Evolutionary conservation across 2,888 invertebrate species (phyloP), one percentile per base, ranked within the genome.

Genomic region (Microplitis deprimator): DNA sequence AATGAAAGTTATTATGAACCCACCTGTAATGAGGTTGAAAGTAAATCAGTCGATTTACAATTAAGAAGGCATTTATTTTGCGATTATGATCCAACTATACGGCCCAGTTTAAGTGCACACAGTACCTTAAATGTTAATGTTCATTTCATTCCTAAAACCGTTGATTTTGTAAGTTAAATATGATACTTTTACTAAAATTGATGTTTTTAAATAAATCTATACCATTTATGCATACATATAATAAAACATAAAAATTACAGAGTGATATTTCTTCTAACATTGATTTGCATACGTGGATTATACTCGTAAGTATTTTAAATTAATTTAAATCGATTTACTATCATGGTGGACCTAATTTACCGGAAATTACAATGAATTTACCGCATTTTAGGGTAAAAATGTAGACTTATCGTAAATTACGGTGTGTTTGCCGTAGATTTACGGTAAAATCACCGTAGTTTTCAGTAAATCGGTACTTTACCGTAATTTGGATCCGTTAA

Each of bases 51-150:
- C 0, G 79, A 83, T 60, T 59, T 87, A 68, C 81, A 87, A 74
- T 89, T 94, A 7, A 92, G 91, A 81, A 88, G 90, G 3, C 91
- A 92, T 79, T 84, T 94, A 20, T 90, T 93, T 60, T 92, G 93
- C 83, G 91, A 91, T 41, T 94, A 94, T 84, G 92, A 93, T 81
- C 82, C 82, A 1, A 88, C 89, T 3, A 89, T 91, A 40, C 91
- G 93, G 29, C 94, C 94, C 0, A 91, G 92, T 0, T 85, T 89
- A 61, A 89, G 92, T 80, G 91, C 92, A 81, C 90, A 89, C 76
- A 90, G 86, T 40, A 80, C 91, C 0, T 92, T 93, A 1, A 90
- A 87, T n/a, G 91, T 94, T 1, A 90, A 89, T 61, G 87, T 94
- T 59, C 89, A 90, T 40, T 88, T 94, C 77, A 89, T 92, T 7